A percentile compares a stretch with the other conserved stretches of the same genome.
These are phyloP conservation scores for Pinna nobilis DNA, from an alignment of 1,140 invertebrate species.

Conservation along the genomic window DNA sequence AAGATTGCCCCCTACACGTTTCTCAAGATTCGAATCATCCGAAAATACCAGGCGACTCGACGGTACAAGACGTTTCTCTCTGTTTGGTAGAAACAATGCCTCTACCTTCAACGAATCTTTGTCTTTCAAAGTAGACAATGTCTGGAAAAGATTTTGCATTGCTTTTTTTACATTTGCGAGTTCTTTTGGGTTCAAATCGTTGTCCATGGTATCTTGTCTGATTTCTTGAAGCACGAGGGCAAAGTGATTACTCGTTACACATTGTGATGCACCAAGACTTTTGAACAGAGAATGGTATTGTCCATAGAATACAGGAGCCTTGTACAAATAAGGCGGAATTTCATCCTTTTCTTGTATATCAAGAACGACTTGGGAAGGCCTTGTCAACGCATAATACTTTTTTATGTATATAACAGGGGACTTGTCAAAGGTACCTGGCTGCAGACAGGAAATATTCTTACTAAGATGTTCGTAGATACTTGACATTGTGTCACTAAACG, in stretches of 20 bases:
- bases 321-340: constrained; percentile 54
- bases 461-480: not conserved
- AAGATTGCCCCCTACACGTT: too few relatives aligned
- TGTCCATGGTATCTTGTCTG: constrained; percentile 18
- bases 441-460: not conserved
- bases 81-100: too few relatives aligned
- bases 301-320: constrained; percentile 51
- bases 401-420: constrained; percentile 21
- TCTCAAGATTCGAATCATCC: too few relatives aligned
- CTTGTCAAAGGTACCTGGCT: not conserved
- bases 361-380: constrained; percentile 49
- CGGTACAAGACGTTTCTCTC: too few relatives aligned
- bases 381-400: not conserved
- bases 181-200: constrained; percentile 53
- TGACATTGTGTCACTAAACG: not conserved
- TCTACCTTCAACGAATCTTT: too few relatives aligned
- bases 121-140: too few relatives aligned
- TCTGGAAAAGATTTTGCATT: constrained; percentile 42
- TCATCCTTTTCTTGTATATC: constrained; percentile 45
- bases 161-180: constrained; percentile 45
- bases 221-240: constrained; percentile 8
- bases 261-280: constrained; percentile 44
- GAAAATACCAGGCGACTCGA: too few relatives aligned
- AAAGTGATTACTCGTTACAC: constrained; percentile 43
- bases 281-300: constrained; percentile 53